Conservation (phyloP, 2,113 vertebrate genomes). For the Chaetops frenatus region DNA sequence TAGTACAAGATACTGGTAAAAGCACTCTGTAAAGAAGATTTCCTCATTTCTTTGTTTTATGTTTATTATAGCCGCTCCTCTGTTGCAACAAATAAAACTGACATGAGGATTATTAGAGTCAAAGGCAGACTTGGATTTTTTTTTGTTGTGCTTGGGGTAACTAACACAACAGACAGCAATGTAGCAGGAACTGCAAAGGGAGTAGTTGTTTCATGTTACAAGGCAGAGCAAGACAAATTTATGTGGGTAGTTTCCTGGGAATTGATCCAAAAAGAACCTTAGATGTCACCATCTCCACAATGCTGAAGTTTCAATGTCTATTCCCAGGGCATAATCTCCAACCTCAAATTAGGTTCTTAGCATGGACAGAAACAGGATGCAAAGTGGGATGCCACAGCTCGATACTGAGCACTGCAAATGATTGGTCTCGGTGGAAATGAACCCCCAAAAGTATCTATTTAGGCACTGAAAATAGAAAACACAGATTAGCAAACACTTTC, state of each 20-base stretch:
- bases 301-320: not conserved
- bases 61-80: constrained; percentile 5
- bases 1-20: constrained; percentile 36
- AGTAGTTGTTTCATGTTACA: not conserved
- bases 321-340: not conserved
- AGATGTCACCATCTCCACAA: not conserved
- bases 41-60: constrained; percentile 36
- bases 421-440: not conserved
- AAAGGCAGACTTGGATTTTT: not conserved
- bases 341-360: not conserved
- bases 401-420: not conserved
- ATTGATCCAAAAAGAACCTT: not conserved
- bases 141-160: not conserved
- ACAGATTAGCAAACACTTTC: not conserved
- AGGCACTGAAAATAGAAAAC: not conserved
- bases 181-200: not conserved
- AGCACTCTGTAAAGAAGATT: constrained; percentile 9
- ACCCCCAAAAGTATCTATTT: not conserved
- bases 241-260: not conserved
- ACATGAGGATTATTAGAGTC: not conserved
- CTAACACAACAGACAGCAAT: not conserved
- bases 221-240: not conserved
- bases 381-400: not conserved
- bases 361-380: not conserved
- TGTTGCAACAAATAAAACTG: constrained; percentile 26